Evolutionary conservation across 2,888 invertebrate genomes (phyloP), one percentile per base, ranked within the genome.

Genomic region (Cerceris rybyensis): DNA sequence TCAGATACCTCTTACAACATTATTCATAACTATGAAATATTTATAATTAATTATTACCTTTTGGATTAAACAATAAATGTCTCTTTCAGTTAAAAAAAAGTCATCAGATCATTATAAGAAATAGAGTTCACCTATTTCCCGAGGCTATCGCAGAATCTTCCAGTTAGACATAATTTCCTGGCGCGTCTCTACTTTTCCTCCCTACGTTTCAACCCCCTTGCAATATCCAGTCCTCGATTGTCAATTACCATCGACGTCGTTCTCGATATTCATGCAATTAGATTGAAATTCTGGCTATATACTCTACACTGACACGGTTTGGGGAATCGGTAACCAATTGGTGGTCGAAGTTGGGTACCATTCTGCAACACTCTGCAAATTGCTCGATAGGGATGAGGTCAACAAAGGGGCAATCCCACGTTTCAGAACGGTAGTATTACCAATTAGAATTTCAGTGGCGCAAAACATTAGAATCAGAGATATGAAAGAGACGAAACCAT

Each of bases 261-360:
- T 63, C 69, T 42, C 73, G 52, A 41, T 70, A 66, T 74, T 67
- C 74, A 52, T 65, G 46, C 77, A 70, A 78, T 70, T 63, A 75
- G 64, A 74, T 75, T 50, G 78, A 66, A 69, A 74, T 74, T 70
- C 70, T 70, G 57, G 57, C 64, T 63, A 61, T 74, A 52, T 28
- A 74, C 16, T 43, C 52, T 55, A 16, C 16, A 41, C 55, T 11
- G 71, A 70, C 72, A 64, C 68, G 80, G 75, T 75, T 75, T 64
- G 61, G 70, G 70, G 60, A 80, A 80, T 66, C 72, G 72, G 74
- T 75, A 77, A 77, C 79, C 76, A 75, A 82, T 80, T 76, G 79
- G 54, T 63, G 74, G 59, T 52, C 74, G 59, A 76, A 82, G 74
- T 75, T 77, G 68, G 63, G 57, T 70, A 59, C 69, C 59, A 66